Percentiles rank a stretch among this genome's conserved stretches.
These are phyloP conservation scores for Nycticorax nycticorax DNA, from an alignment of 2,113 vertebrate species.

Conservation along the genomic window DNA sequence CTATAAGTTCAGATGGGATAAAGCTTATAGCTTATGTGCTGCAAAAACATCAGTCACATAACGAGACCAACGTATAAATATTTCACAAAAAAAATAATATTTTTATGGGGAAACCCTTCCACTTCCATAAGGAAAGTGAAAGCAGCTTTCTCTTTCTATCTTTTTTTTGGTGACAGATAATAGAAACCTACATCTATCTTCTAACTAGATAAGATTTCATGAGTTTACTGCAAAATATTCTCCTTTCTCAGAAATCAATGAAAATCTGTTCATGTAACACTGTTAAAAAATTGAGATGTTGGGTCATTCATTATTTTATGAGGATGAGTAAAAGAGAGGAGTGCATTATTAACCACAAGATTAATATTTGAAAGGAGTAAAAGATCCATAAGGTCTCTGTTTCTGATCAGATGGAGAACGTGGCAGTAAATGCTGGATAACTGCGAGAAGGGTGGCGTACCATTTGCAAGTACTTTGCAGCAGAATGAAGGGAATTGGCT, in stretches of 20 bases:
- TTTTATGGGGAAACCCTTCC: not conserved
- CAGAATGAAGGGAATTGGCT: not conserved
- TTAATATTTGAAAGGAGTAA: slow-evolving; percentile 11
- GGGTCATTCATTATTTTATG: not conserved
- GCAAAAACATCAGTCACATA: not conserved
- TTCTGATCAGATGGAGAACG: not conserved
- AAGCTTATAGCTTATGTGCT: not conserved
- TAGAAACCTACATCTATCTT: not conserved
- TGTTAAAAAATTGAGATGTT: not conserved
- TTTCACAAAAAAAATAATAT: not conserved
- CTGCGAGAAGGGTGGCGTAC: not conserved
- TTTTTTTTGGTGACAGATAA: not conserved
- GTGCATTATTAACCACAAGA: not conserved
- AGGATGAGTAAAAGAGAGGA: not conserved
- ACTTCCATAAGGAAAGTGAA: not conserved
- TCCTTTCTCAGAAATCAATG: not conserved
- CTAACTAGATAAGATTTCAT: not conserved
- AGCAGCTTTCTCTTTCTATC: not conserved
- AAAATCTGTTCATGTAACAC: not conserved
- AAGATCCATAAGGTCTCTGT: not conserved
- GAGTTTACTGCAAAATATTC: not conserved
- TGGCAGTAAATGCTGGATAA: not conserved
- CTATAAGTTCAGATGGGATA: rapidly evolving
- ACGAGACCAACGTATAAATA: not conserved
- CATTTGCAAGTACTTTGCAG: not conserved